Evolutionary conservation across 2,888 invertebrate genomes (phyloP).

Genomic region (Cephus nigrinus): DNA sequence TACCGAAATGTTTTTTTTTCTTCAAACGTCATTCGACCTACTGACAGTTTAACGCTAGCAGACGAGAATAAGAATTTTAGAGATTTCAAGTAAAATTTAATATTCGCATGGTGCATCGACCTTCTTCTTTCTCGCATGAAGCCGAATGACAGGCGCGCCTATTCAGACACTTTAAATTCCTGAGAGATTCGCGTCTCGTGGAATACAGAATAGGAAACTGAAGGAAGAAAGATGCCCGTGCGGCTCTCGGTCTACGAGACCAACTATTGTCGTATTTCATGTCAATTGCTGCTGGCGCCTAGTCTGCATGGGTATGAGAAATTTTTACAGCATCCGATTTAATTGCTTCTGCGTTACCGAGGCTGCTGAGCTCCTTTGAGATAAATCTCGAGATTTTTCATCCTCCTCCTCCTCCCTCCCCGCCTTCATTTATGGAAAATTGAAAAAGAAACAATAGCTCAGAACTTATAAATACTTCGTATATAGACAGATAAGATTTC

Average conservation of each 20-base stretch:
- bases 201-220: constrained; percentile 51
- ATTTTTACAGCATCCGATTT: not conserved
- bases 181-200: constrained; percentile 44
- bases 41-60: not conserved
- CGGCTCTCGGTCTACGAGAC: constrained; percentile 19
- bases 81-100: not conserved
- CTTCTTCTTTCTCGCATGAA: not conserved
- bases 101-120: not conserved
- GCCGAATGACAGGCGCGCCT: constrained; percentile 14
- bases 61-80: not conserved
- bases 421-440: not conserved
- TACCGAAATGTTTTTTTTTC: too few species aligned
- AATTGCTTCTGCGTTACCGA: not conserved
- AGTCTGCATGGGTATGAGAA: not conserved
- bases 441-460: not conserved
- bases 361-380: not conserved
- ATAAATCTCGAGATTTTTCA: not conserved
- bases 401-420: too few species aligned
- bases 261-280: constrained; percentile 29
- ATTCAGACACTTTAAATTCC: constrained; percentile 41
- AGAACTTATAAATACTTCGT: not conserved
- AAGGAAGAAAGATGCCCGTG: constrained; percentile 34
- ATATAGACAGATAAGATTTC: not conserved
- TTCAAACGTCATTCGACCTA: not conserved
- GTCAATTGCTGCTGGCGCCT: not conserved